These are phyloP conservation scores for Phalloptychus januarius DNA, from an alignment of 2,797 vertebrate species.

Conservation along the genomic window DNA sequence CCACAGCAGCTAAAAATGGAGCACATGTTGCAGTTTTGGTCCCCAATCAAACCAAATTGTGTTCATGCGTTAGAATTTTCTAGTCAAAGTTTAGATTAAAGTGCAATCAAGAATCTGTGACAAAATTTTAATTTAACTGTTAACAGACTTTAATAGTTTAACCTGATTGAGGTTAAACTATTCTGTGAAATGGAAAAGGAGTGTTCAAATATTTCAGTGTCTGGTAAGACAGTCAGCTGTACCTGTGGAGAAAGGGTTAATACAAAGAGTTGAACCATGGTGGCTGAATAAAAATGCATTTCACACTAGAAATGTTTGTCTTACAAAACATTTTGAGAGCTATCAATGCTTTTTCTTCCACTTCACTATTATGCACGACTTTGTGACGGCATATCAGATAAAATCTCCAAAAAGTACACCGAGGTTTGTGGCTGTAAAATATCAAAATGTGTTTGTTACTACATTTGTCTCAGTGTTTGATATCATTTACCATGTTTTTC, in stretches of 20 bases:
- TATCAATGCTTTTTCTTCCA: neutral
- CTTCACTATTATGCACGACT: neutral
- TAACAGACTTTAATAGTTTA: neutral
- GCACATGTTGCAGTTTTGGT: too few species aligned
- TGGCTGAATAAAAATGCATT: neutral
- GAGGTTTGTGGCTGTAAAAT: neutral
- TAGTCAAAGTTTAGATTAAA: neutral
- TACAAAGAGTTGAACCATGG: neutral
- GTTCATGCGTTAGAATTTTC: neutral
- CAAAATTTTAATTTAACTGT: neutral
- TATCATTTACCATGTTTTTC: neutral
- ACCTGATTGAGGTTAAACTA: neutral
- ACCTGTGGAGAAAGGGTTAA: neutral
- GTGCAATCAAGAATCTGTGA: neutral
- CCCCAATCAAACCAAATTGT: neutral
- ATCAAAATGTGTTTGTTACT: neutral
- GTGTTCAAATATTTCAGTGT: neutral
- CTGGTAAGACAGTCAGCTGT: neutral
- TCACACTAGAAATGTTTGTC: neutral
- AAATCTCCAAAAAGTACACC: neutral
- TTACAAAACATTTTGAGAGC: neutral
- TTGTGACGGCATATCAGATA: neutral
- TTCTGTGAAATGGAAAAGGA: neutral
- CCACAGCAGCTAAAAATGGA: too few species aligned
- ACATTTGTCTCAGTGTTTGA: neutral